Evolutionary conservation across 2,888 invertebrate species (phyloP), one percentile per base, ranked within the genome.

Genomic region (Notodromas monacha): DNA sequence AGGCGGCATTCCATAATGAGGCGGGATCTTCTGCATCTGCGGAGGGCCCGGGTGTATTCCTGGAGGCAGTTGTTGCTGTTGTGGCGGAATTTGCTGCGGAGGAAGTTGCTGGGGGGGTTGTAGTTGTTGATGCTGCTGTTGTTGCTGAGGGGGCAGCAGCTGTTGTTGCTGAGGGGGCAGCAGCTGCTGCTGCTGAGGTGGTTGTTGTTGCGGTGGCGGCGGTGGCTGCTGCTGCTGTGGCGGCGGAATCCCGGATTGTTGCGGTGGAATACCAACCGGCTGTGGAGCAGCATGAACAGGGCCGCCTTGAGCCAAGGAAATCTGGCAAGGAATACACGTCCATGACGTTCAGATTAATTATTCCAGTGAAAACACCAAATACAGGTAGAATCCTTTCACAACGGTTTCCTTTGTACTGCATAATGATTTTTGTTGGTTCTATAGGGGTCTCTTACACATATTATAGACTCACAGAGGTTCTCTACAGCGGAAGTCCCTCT

Each of bases 311-410:
- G n/a, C n/a, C n/a, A n/a, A n/a, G n/a, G n/a, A n/a, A n/a, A n/a
- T n/a, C n/a, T n/a, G n/a, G n/a, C n/a, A n/a, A n/a, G n/a, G n/a
- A n/a, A n/a, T n/a, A n/a, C n/a, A n/a, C n/a, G n/a, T n/a, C n/a
- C n/a, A n/a, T n/a, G n/a, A n/a, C n/a, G n/a, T n/a, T n/a, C n/a
- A n/a, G n/a, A n/a, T 64, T 31, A 69, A 44, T 47, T 77, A 61
- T 44, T 76, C 73, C 44, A 81, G 79, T 1, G 89, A 86, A 44
- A n/a, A n/a, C n/a, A n/a, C n/a, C n/a, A n/a, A n/a, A n/a, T n/a
- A n/a, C n/a, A n/a, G n/a, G n/a, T n/a, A n/a, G n/a, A n/a, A n/a
- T n/a, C n/a, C n/a, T n/a, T n/a, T n/a, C n/a, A n/a, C n/a, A n/a
- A n/a, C n/a, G n/a, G n/a, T n/a, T n/a, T n/a, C n/a, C n/a, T n/a